Evolutionary conservation across 1,140 invertebrate genomes (phyloP), one percentile per base, ranked within the genome.

Genomic region (Camponotus pennsylvanicus): DNA sequence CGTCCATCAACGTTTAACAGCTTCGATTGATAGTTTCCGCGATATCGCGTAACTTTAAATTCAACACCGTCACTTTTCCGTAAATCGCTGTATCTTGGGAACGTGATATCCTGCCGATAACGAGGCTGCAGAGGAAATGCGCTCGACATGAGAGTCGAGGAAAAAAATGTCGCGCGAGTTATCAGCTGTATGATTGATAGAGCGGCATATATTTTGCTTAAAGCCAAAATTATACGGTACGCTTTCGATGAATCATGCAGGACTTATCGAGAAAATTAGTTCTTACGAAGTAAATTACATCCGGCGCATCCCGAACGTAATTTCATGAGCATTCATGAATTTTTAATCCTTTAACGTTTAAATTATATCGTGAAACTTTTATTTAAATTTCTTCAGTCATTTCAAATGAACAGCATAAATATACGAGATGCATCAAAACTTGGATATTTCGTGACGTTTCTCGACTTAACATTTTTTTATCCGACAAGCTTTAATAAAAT

Each of bases 31-130:
- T 70, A 27, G 27, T 45, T n/a, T 70, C 3, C n/a, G 32, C 61
- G 61, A 52, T 27, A 27, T 79, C 32, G 40, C 21, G 13, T 21
- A 18, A 64, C 61, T 37, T n/a, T 80, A 70, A 80, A 80, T 80
- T 70, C 21, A 70, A 80, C 49, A 70, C 66, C 37, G 49, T 70
- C 64, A 69, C 64, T 52, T 80, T 69, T 80, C 32, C 40, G 37
- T 80, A 80, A 80, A 80, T 70, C 78, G 49, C 37, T n/a, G 27
- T 42, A 55, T 80, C 78, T 70, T 66, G 66, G 37, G 49, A 70
- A 70, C 66, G 57, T 37, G 66, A 80, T 80, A 80, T 70, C 78
- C 66, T 71, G 64, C 37, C 77, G 77, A 70, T 80, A 70, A 80
- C 78, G 78, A 80, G 37, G 78, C 42, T 80, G 34, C 78, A 21